Evolutionary conservation across 1,140 invertebrate genomes (phyloP).

Genomic region (Charaxes varanes): DNA sequence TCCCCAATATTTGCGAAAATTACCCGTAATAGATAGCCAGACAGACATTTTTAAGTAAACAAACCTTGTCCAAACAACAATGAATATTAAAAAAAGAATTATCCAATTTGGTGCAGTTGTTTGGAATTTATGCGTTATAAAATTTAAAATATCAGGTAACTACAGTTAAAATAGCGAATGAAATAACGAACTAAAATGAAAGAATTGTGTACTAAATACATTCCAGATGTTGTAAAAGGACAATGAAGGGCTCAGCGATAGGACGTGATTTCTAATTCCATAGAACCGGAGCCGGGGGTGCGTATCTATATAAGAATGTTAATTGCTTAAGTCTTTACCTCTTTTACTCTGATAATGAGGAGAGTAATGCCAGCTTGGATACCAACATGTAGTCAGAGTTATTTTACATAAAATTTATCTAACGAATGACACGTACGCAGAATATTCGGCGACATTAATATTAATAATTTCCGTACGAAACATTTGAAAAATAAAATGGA

Average conservation of each 20-base stretch:
- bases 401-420: not conserved
- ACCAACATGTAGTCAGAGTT: not conserved
- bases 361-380: constrained; percentile 4
- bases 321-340: constrained; percentile 52
- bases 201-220: constrained; percentile 8
- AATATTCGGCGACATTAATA: no score
- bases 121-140: no score
- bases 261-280: constrained; percentile 13
- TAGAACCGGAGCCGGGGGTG: constrained; percentile 10
- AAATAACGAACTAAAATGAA: not conserved
- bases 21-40: no score
- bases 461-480: no score
- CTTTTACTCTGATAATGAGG: constrained; percentile 18
- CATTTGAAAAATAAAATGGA: no score
- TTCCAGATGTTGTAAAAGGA: constrained; percentile 18
- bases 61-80: no score
- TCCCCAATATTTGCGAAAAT: no score
- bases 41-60: no score
- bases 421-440: no score
- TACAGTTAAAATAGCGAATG: not conserved
- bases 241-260: constrained; percentile 13
- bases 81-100: no score
- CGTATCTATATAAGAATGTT: constrained; percentile 53
- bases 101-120: no score
- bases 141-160: no score